These are phyloP conservation scores for Casuarius casuarius DNA, from an alignment of 2,113 vertebrate genomes.

Conservation along the genomic window DNA sequence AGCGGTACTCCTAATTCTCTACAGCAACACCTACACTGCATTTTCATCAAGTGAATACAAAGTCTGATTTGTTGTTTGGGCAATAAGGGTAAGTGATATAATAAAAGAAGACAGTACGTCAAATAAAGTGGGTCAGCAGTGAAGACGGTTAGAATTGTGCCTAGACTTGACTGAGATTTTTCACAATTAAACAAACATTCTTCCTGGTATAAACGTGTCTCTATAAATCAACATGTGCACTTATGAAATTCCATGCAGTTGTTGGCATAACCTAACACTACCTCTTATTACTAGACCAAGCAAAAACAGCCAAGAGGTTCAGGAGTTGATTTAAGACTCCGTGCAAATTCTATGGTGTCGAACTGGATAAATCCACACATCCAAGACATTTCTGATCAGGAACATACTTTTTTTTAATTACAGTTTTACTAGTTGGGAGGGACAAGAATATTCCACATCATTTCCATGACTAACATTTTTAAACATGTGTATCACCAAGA, in stretches of 20 bases:
- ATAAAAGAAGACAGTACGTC: neutral
- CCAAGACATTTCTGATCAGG: neutral
- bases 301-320: neutral
- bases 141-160: neutral
- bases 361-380: neutral
- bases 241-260: neutral
- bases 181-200: neutral
- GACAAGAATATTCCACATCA: neutral
- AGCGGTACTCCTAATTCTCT: neutral
- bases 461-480: neutral
- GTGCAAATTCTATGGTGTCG: neutral
- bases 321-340: neutral
- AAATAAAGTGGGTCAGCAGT: neutral
- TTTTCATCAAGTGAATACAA: neutral
- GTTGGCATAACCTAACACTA: neutral
- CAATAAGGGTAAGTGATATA: neutral
- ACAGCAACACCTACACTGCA: neutral
- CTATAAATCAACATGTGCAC: neutral
- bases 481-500: neutral
- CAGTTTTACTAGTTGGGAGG: neutral
- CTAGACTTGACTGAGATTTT: neutral
- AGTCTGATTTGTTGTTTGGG: neutral
- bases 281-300: neutral
- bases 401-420: neutral
- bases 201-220: neutral